phyloP scores from a whole-genome alignment of 2,888 invertebrate genomes.

The Cyaniris semiargus region DNA sequence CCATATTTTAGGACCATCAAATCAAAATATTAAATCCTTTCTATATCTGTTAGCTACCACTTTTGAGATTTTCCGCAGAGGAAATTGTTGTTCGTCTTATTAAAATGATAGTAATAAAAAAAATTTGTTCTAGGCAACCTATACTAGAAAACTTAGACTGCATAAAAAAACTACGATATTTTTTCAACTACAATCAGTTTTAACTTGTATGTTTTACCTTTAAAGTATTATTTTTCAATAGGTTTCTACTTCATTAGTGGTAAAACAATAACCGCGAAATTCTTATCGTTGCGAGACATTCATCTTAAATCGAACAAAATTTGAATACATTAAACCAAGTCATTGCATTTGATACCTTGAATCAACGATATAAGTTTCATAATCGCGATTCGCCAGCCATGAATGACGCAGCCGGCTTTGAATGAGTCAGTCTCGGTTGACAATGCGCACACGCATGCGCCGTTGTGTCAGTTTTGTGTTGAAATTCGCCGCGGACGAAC shows the following conservation, averaged over 20 bases:
- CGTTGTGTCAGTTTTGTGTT: slow-evolving; percentile 52
- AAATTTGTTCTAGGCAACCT: too few relatives aligned
- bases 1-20: too few relatives aligned
- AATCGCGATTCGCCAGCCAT: slow-evolving; percentile 50
- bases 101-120: too few relatives aligned
- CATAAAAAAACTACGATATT: too few relatives aligned
- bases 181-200: too few relatives aligned
- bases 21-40: too few relatives aligned
- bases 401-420: slow-evolving; percentile 72
- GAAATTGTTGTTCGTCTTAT: too few relatives aligned
- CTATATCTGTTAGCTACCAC: too few relatives aligned
- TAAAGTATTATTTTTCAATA: too few relatives aligned
- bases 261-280: not conserved
- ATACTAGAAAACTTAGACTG: too few relatives aligned
- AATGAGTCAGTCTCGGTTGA: slow-evolving; percentile 63
- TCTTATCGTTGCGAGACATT: slow-evolving; percentile 5
- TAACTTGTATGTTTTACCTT: too few relatives aligned
- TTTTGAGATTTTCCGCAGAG: too few relatives aligned
- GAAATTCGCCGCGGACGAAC: slow-evolving; percentile 46
- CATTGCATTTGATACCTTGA: slow-evolving; percentile 32
- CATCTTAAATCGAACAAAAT: not conserved
- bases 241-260: not conserved
- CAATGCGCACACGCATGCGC: slow-evolving; percentile 69
- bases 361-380: not conserved
- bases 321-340: slow-evolving; percentile 31